Evolutionary conservation across 2,888 invertebrate species (phyloP).

Genomic region (Tyria jacobaeae): DNA sequence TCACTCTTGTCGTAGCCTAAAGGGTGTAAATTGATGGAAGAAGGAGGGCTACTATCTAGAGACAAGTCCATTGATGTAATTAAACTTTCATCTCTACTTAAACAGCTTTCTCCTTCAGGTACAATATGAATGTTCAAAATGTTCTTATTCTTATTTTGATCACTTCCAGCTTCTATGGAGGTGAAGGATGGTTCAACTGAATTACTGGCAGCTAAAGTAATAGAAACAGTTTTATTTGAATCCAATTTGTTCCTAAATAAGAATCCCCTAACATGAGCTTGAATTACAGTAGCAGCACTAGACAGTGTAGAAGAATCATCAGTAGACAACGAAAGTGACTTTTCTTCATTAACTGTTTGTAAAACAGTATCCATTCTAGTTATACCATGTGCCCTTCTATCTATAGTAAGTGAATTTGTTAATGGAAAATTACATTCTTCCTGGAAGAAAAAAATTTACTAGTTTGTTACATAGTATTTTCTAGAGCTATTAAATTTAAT

Average conservation of each 20-base stretch:
- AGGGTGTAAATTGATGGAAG: conserved; percentile 76
- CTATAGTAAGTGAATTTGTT: conserved; percentile 60
- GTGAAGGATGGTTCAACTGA: conserved; percentile 67
- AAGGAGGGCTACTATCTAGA: conserved; percentile 76
- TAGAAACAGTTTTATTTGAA: conserved; percentile 74
- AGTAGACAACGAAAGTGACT: conserved; percentile 76
- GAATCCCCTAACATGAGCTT: conserved; percentile 90
- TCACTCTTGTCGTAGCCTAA: conserved; percentile 77
- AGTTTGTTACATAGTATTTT: conserved; percentile 28
- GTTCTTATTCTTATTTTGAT: conserved; percentile 72
- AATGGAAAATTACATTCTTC: conserved; percentile 59
- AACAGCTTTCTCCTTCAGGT: conserved; percentile 72
- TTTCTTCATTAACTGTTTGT: conserved; percentile 85
- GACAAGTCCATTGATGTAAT: conserved; percentile 78
- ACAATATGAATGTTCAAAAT: conserved; percentile 81
- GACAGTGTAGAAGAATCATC: conserved; percentile 83
- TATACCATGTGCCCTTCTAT: conserved; percentile 71
- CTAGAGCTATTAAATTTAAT: conserved; percentile 15
- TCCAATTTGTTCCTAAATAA: conserved; percentile 86
- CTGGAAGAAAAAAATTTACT: conserved; percentile 61
- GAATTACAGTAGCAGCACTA: conserved; percentile 88
- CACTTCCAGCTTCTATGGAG: conserved; percentile 70
- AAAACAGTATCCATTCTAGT: conserved; percentile 80
- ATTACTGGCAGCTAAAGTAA: conserved; percentile 62
- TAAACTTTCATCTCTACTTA: conserved; percentile 79